These are phyloP conservation scores for Cacoxenus indagator DNA, from an alignment of 2,888 invertebrate genomes.

Conservation along the genomic window DNA sequence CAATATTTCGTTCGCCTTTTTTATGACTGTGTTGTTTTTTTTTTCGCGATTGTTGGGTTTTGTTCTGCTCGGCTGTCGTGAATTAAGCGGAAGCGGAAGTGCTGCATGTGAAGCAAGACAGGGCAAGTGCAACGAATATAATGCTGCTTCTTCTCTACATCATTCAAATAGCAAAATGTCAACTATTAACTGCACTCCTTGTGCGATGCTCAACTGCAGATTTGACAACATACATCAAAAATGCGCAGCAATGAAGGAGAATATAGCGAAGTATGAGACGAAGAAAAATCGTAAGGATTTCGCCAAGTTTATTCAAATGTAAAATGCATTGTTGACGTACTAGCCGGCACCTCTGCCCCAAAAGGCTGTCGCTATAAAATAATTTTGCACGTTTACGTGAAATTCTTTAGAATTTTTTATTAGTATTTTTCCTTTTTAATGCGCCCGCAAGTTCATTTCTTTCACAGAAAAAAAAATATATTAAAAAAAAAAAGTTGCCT, in stretches of 20 bases:
- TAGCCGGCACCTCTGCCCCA: background rate
- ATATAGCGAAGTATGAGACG: constrained; percentile 28
- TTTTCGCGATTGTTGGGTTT: background rate
- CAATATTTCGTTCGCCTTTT: constrained; percentile 47
- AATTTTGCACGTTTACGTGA: constrained; percentile 3
- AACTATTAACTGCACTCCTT: constrained; percentile 60
- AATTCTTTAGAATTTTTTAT: constrained; percentile 1
- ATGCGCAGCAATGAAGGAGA: background rate
- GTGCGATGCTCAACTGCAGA: constrained; percentile 23
- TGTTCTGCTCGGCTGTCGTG: constrained; percentile 37
- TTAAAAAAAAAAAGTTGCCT: background rate
- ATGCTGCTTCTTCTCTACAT: background rate
- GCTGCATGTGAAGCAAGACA: constrained; percentile 52
- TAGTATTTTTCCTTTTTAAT: background rate
- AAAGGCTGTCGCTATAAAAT: constrained; percentile 8
- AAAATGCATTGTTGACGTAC: constrained; percentile 30
- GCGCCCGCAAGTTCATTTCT: background rate
- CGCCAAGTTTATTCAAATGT: constrained; percentile 51
- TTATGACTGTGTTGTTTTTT: background rate
- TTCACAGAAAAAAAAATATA: too few species aligned
- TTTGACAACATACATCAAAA: constrained; percentile 49
- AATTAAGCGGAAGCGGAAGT: constrained; percentile 63
- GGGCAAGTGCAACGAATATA: constrained; percentile 38
- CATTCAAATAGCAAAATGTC: constrained; percentile 47
- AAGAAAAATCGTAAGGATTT: background rate